phyloP scores from a whole-genome alignment of 2,113 vertebrate species.

The Halcyon malimbica region DNA sequence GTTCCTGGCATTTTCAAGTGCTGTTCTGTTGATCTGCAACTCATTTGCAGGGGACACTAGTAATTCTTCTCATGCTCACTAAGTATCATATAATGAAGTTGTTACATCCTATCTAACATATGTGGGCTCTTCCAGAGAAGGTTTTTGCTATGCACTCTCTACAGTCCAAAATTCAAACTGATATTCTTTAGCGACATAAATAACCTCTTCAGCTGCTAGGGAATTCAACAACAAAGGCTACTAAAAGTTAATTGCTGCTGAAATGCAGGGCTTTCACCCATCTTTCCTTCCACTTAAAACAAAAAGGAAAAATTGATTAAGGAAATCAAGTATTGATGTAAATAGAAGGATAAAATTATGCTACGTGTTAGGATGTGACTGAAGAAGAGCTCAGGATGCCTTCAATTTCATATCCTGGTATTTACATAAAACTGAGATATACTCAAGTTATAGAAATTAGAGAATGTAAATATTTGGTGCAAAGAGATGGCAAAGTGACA shows the following conservation, averaged over 20 bases:
- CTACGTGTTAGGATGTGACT: neutral
- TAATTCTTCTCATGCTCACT: neutral
- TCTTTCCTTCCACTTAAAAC: neutral
- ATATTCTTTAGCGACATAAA: neutral
- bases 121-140: neutral
- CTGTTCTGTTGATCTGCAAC: neutral
- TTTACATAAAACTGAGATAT: neutral
- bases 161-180: constrained; percentile 2
- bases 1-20: neutral
- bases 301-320: neutral
- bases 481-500: neutral
- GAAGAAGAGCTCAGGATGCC: neutral
- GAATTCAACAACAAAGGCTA: constrained; percentile 37
- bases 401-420: neutral
- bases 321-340: neutral
- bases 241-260: constrained; percentile 23
- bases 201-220: neutral
- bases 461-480: neutral
- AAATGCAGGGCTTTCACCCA: neutral
- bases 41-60: neutral
- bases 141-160: neutral
- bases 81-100: neutral
- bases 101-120: neutral
- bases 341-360: neutral
- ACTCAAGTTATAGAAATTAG: neutral